A percentile compares a stretch with the other conserved stretches of the same genome.
These are phyloP conservation scores for Triplophysa yarkandensis DNA, from an alignment of 2,797 vertebrate species.

Conservation along the genomic window DNA sequence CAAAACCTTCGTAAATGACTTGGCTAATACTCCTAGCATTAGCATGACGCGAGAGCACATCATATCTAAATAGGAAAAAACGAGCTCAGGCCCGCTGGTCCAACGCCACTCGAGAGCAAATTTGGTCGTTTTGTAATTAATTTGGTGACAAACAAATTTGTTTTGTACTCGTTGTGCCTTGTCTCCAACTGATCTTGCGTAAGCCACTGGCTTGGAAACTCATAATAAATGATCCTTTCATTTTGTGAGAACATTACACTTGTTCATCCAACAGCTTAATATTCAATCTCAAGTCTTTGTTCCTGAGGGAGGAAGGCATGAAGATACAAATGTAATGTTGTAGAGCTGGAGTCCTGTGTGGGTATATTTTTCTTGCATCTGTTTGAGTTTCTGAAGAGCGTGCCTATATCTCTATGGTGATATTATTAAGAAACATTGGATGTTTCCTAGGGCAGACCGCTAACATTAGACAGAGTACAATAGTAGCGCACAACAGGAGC, in stretches of 20 bases:
- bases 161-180: constrained; percentile 28
- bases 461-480: constrained; percentile 31
- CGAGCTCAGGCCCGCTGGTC: constrained; percentile 1
- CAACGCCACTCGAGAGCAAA: constrained; percentile 27
- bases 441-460: constrained; percentile 34
- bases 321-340: constrained; percentile 30
- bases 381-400: constrained; percentile 13
- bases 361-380: constrained; percentile 3
- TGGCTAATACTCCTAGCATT: constrained; percentile 31
- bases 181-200: constrained; percentile 1
- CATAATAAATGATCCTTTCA: constrained; percentile 33
- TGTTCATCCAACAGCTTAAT: constrained; percentile 39
- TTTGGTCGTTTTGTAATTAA: constrained; percentile 38
- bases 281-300: constrained; percentile 33
- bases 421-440: constrained; percentile 41
- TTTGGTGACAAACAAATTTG: constrained; percentile 44
- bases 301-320: constrained; percentile 12
- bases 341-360: constrained; percentile 6
- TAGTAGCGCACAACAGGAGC: constrained; percentile 7
- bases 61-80: constrained; percentile 29
- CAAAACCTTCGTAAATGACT: constrained; percentile 35
- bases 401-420: constrained; percentile 18
- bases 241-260: constrained; percentile 28
- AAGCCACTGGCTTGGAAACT: constrained; percentile 37
- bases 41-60: constrained; percentile 32